Percentiles rank a stretch among this genome's conserved stretches.
Evolutionary conservation across 2,113 vertebrate species (phyloP).

Genomic region (Nothocercus nigrocapillus): DNA sequence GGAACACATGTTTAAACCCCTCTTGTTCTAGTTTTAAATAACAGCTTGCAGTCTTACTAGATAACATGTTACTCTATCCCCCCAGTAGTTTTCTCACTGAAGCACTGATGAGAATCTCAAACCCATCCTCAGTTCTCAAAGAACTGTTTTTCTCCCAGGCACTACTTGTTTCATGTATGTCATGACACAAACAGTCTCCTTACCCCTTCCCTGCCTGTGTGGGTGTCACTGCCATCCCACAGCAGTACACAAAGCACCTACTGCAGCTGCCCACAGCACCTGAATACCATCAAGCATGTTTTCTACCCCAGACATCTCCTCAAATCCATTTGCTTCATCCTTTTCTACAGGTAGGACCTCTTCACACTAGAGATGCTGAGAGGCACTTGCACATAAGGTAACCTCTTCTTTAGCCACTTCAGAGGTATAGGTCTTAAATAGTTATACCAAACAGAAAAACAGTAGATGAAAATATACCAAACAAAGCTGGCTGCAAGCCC

Average conservation of each 20-base stretch:
- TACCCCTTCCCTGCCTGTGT: neutral
- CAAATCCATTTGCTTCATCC: neutral
- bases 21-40: neutral
- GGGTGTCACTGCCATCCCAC: neutral
- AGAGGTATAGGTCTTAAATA: neutral
- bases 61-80: neutral
- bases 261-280: neutral
- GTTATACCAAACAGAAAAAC: neutral
- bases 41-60: neutral
- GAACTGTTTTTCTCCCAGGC: neutral
- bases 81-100: neutral
- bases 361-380: neutral
- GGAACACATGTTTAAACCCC: neutral
- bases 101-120: neutral
- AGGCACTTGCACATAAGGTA: neutral
- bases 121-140: neutral
- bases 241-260: neutral
- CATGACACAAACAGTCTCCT: neutral
- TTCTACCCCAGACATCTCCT: neutral
- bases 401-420: neutral
- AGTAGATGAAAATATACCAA: neutral
- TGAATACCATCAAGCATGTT: neutral
- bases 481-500: neutral
- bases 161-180: neutral
- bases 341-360: neutral